phyloP scores from a whole-genome alignment of 1,140 invertebrate genomes.

The Drosophila funebris region DNA sequence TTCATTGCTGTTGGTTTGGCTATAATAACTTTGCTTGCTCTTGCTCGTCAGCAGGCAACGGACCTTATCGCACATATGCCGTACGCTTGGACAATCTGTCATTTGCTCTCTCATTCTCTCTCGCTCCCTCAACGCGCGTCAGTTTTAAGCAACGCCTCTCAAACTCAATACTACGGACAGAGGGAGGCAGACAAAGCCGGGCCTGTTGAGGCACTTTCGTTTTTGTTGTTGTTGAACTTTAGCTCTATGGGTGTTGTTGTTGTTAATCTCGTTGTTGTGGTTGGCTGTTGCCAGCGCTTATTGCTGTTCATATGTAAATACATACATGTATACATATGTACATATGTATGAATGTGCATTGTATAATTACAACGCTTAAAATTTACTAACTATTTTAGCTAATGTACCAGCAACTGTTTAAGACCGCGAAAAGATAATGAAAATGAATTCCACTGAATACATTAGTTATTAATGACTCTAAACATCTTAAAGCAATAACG shows the following conservation, averaged over 20 bases:
- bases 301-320: neutral
- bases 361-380: conserved; percentile 23
- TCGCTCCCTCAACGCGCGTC: conserved; percentile 20
- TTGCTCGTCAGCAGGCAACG: conserved; percentile 37
- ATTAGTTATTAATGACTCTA: conserved; percentile 1
- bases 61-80: conserved; percentile 65
- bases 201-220: conserved; percentile 41
- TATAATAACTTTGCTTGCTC: conserved; percentile 8
- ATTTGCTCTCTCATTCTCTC: conserved; percentile 38
- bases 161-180: conserved; percentile 39
- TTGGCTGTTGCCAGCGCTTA: conserved; percentile 49
- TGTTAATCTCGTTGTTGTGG: conserved; percentile 58
- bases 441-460: conserved; percentile 17
- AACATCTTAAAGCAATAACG: neutral
- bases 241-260: conserved; percentile 14
- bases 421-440: conserved; percentile 13
- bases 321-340: neutral
- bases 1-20: conserved; percentile 24
- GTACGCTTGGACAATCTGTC: conserved; percentile 20
- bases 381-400: conserved; percentile 19
- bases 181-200: conserved; percentile 47
- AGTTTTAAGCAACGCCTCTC: conserved; percentile 76
- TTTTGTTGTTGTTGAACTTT: conserved; percentile 48
- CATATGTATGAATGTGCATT: conserved; percentile 3
- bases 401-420: conserved; percentile 4